These are phyloP conservation scores for Delichon dasypus DNA, from an alignment of 2,797 vertebrate genomes.

Conservation along the genomic window DNA sequence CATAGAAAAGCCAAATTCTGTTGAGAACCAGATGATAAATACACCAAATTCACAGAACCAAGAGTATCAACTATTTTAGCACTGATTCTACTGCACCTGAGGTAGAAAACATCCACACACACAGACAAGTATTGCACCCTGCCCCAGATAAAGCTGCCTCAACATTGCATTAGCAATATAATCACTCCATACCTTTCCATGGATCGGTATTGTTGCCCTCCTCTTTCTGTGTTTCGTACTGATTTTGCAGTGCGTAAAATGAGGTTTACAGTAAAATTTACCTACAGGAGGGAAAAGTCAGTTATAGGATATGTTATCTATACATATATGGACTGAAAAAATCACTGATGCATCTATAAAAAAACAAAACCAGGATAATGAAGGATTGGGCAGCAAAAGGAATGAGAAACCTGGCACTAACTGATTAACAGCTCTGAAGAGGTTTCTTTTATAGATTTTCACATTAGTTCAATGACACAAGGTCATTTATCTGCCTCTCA, in stretches of 20 bases:
- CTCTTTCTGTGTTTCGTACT: constrained; percentile 80
- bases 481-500: neutral
- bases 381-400: neutral
- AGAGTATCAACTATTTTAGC: neutral
- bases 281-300: constrained; percentile 73
- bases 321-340: neutral
- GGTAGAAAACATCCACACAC: neutral
- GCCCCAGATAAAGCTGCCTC: neutral
- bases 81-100: neutral
- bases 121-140: neutral
- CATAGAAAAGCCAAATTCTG: neutral
- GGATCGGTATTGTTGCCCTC: constrained; percentile 73
- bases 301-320: neutral
- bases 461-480: neutral
- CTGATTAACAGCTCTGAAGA: neutral
- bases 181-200: constrained; percentile 64
- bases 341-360: neutral
- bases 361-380: neutral
- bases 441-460: neutral
- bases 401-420: neutral
- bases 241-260: constrained; percentile 88
- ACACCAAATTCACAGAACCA: neutral
- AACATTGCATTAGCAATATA: neutral
- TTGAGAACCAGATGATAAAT: neutral
- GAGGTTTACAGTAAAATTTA: constrained; percentile 94